These are phyloP conservation scores for Dasypus novemcinctus DNA, from an alignment of 2,113 vertebrate species.

Conservation along the genomic window DNA sequence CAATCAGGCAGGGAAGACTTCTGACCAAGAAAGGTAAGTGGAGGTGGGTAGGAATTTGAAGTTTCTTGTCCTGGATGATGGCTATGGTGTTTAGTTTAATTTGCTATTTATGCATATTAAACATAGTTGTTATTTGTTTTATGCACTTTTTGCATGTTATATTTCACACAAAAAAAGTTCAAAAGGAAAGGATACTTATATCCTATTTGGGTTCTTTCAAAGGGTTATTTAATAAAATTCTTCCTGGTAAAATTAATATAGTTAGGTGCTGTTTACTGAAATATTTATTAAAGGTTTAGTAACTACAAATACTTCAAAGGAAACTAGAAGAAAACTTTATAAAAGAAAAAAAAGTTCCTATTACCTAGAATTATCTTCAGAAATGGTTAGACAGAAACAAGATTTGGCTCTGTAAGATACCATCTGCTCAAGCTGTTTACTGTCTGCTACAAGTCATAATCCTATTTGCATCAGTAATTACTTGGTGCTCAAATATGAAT, in stretches of 20 bases:
- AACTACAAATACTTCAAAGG: constrained; percentile 2
- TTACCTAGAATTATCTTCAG: constrained; percentile 12
- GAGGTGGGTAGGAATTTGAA: not conserved
- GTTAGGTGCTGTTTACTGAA: not conserved
- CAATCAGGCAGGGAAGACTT: not conserved
- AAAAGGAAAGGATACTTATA: not conserved
- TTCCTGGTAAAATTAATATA: not conserved
- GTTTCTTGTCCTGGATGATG: not conserved
- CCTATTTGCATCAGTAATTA: constrained; percentile 64
- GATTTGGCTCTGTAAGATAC: constrained; percentile 36
- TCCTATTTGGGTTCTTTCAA: not conserved
- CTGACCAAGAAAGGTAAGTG: not conserved
- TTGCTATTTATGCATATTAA: not conserved
- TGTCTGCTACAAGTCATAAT: constrained; percentile 62
- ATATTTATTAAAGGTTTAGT: not conserved
- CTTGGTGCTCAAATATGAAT: constrained; percentile 48
- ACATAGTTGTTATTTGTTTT: not conserved
- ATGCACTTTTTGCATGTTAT: not conserved
- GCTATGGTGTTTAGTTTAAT: not conserved
- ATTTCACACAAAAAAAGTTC: not conserved
- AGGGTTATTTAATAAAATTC: not conserved
- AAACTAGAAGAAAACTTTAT: constrained; percentile 37
- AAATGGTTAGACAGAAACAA: constrained; percentile 36
- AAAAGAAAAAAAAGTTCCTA: constrained; percentile 31
- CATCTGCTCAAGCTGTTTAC: constrained; percentile 61